Evolutionary conservation across 2,888 invertebrate genomes (phyloP), one percentile per base, ranked within the genome.

Genomic region (Calameuta idolon): DNA sequence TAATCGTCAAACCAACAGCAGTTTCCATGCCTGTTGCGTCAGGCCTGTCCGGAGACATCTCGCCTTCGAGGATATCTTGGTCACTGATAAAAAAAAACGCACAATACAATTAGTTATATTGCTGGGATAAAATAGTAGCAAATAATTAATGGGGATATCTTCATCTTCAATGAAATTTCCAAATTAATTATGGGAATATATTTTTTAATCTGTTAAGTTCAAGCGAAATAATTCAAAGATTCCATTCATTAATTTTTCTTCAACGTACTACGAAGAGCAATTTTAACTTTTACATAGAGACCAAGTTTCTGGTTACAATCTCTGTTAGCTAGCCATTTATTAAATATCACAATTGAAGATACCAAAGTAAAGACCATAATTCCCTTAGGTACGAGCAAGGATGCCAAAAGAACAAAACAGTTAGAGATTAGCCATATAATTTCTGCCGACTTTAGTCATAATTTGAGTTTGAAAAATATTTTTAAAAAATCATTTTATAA

Each of bases 1-100:
- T 87, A 30, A 86, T 85, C 23, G 85, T 84, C 77, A 76, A 69
- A 69, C 79, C 79, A n/a, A 79, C 76, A 40, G 84, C 86, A 79
- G 87, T 87, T 84, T 90, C 90, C 80, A 89, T 85, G 73, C 85
- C 90, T 76, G 89, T 85, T 79, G 88, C 85, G 79, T 90, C 90
- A 77, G 90, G 90, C 83, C 89, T 89, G 81, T 90, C 90, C 81
- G 90, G 90, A 83, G 90, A 90, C 90, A 90, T 90, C 80, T 84
- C 85, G 84, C 40, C 76, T 80, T 73, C 76, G 81, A 75, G 79
- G 78, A 23, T 71, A 12, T 55, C 71, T 81, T 78, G 78, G 85
- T 88, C 87, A 86, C 88, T 88, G 83, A 12, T 1, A 12, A 34
- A 76, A 79, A 23, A 23, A 55, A 55, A 23, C 9, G 9, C 55